A percentile compares a stretch with the other conserved stretches of the same genome.
Conservation (phyloP, 2,888 invertebrate species). For the Mythimna ferrago region DNA sequence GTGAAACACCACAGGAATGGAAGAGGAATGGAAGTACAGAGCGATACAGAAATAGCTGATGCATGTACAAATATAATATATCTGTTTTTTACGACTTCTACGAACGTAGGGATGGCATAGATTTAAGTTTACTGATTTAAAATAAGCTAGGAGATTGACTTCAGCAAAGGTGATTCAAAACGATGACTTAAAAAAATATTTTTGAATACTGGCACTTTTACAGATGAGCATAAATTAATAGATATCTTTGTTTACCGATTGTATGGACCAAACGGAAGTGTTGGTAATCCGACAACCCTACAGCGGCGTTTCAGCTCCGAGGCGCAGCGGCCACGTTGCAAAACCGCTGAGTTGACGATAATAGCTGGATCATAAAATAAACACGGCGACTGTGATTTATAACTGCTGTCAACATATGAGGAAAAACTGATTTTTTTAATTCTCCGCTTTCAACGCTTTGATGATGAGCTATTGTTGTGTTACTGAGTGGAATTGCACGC, state of each 20-base stretch:
- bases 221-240: neutral
- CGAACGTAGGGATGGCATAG: slow-evolving; percentile 71
- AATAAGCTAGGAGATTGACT: slow-evolving; percentile 4
- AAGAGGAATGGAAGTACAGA: slow-evolving; percentile 75
- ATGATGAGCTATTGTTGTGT: slow-evolving; percentile 82
- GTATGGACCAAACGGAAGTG: slow-evolving; percentile 12
- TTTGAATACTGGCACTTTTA: neutral
- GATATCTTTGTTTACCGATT: neutral
- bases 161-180: neutral
- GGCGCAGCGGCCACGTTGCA: slow-evolving; percentile 81
- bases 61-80: slow-evolving; percentile 79
- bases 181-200: neutral
- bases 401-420: slow-evolving; percentile 83
- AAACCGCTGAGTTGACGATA: slow-evolving; percentile 87
- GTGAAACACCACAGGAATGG: slow-evolving; percentile 68
- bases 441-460: slow-evolving; percentile 82
- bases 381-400: slow-evolving; percentile 86
- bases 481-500: slow-evolving; percentile 60
- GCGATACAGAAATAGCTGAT: slow-evolving; percentile 83
- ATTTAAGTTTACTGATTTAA: slow-evolving; percentile 18
- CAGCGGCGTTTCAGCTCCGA: slow-evolving; percentile 66
- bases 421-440: slow-evolving; percentile 85
- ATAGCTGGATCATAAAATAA: slow-evolving; percentile 88
- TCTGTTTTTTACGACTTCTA: slow-evolving; percentile 86
- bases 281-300: slow-evolving; percentile 66